Conservation (phyloP, 2,888 invertebrate genomes). For the Zele albiditarsus region DNA sequence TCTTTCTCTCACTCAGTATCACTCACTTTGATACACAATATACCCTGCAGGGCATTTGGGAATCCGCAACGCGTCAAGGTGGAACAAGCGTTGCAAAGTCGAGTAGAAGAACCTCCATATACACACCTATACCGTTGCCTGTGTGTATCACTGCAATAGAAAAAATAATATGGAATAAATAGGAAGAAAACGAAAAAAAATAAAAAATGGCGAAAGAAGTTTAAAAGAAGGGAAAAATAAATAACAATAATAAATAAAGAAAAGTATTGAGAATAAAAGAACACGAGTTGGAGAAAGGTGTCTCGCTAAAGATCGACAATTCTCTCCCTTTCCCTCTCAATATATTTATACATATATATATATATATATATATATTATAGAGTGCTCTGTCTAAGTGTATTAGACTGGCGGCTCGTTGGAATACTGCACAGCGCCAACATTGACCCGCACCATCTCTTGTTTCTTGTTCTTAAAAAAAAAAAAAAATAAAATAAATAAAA, state of each 20-base stretch:
- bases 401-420: slow-evolving; percentile 62
- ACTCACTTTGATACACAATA: neutral
- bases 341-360: neutral
- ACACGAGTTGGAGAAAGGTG: slow-evolving; percentile 16
- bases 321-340: slow-evolving; percentile 11
- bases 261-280: slow-evolving; percentile 20
- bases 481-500: slow-evolving; percentile 48
- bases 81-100: slow-evolving; percentile 33
- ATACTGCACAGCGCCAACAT: slow-evolving; percentile 34
- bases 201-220: slow-evolving; percentile 40
- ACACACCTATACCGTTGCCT: neutral
- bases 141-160: no score
- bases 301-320: slow-evolving; percentile 19
- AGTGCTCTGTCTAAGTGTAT: slow-evolving; percentile 65
- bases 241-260: no score
- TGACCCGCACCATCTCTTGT: neutral
- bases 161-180: neutral
- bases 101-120: slow-evolving; percentile 33
- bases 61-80: neutral
- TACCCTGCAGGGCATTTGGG: neutral
- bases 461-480: slow-evolving; percentile 26
- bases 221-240: neutral
- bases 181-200: slow-evolving; percentile 32
- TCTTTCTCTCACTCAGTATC: neutral
- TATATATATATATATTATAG: neutral